A percentile compares a stretch with the other conserved stretches of the same genome.
phyloP scores from a whole-genome alignment of 2,797 vertebrate genomes.

The Salmo trutta region DNA sequence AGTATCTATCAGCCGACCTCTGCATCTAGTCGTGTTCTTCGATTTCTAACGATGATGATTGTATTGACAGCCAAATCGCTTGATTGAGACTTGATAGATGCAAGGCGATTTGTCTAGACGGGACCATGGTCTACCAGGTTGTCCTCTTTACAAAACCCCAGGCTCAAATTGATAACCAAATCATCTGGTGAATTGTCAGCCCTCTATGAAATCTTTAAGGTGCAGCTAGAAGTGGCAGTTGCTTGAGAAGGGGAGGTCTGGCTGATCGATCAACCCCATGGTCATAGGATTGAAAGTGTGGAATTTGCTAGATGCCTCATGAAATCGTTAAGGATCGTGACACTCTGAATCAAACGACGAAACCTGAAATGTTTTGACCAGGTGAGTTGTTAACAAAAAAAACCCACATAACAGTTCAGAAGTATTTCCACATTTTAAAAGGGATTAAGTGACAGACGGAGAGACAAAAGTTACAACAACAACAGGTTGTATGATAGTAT shows the following conservation, averaged over 20 bases:
- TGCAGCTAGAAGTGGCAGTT: constrained; percentile 88
- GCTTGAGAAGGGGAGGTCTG: constrained; percentile 85
- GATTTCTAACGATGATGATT: constrained; percentile 90
- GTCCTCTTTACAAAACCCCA: constrained; percentile 52
- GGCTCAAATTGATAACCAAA: constrained; percentile 87
- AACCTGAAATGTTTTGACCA: constrained; percentile 95
- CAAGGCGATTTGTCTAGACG: constrained; percentile 89
- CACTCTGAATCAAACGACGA: constrained; percentile 94
- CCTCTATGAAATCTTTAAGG: constrained; percentile 80
- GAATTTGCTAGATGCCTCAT: constrained; percentile 92
- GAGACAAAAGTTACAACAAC: constrained; percentile 19
- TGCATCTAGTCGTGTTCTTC: constrained; percentile 92
- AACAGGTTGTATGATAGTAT: not conserved
- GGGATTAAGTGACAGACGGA: constrained; percentile 71
- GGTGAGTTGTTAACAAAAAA: constrained; percentile 86
- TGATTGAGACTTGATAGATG: constrained; percentile 94
- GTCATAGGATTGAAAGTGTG: constrained; percentile 87
- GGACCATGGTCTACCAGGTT: constrained; percentile 64
- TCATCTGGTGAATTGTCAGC: constrained; percentile 82
- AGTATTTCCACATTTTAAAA: constrained; percentile 50
- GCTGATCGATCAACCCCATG: constrained; percentile 89
- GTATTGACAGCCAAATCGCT: constrained; percentile 91
- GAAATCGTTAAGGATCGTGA: constrained; percentile 90
- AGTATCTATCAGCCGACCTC: constrained; percentile 91
- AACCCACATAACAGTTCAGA: constrained; percentile 70